Evolutionary conservation across 2,888 invertebrate species (phyloP).

Genomic region (Zygothrica quintamaculata): DNA sequence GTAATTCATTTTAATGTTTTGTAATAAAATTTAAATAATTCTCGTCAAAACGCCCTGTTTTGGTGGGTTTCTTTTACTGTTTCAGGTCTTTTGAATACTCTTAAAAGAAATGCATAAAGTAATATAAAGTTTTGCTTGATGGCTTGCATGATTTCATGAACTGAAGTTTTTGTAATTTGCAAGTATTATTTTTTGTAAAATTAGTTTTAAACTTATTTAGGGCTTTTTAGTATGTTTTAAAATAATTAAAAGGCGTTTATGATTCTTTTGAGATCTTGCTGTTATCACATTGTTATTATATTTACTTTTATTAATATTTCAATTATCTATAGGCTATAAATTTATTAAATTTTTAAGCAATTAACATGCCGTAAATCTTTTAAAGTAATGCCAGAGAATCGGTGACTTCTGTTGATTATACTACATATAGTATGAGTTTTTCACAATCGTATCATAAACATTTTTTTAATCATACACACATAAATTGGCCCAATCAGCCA

Average conservation of each 20-base stretch:
- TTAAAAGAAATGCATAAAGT: no score
- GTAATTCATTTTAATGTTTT: constrained; percentile 58
- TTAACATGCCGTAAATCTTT: constrained; percentile 40
- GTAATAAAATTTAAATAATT: constrained; percentile 38
- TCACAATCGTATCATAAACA: constrained; percentile 63
- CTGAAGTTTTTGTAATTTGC: neutral
- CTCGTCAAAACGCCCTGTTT: constrained; percentile 31
- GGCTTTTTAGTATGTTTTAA: constrained; percentile 7
- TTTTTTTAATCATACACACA: constrained; percentile 54
- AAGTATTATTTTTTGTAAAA: constrained; percentile 12
- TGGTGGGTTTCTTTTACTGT: neutral
- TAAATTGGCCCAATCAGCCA: constrained; percentile 70
- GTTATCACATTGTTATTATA: constrained; percentile 10
- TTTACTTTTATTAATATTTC: constrained; percentile 29
- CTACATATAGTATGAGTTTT: constrained; percentile 43
- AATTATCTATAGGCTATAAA: constrained; percentile 21
- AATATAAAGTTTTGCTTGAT: constrained; percentile 38
- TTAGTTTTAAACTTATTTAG: neutral
- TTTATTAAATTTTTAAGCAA: constrained; percentile 12
- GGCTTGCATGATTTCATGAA: neutral
- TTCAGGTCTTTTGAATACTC: no score
- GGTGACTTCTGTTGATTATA: constrained; percentile 59
- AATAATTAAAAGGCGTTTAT: constrained; percentile 10
- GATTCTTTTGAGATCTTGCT: constrained; percentile 6
- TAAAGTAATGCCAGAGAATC: constrained; percentile 18